Conservation (phyloP, 1,140 invertebrate species). For the Trialeurodes vaporariorum region DNA sequence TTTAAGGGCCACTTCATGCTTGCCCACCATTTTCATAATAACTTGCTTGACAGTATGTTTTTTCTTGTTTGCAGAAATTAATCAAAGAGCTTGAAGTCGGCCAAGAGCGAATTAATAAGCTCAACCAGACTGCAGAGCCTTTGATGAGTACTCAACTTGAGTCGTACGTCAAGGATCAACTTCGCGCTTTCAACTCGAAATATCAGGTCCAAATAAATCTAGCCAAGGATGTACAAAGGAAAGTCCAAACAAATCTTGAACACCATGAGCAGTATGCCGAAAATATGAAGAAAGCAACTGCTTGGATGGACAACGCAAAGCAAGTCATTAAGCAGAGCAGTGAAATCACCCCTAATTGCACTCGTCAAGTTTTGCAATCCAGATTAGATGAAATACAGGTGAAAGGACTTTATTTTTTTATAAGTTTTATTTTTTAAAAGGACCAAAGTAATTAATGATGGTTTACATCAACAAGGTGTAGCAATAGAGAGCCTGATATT, state of each 20-base stretch:
- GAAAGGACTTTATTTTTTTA: slow-evolving; percentile 10
- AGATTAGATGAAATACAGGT: slow-evolving; percentile 55
- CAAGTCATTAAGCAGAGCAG: slow-evolving; percentile 69
- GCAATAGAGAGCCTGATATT: too few relatives aligned
- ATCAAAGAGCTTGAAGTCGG: slow-evolving; percentile 61
- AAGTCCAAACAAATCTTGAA: slow-evolving; percentile 78
- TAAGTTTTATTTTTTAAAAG: slow-evolving; percentile 8
- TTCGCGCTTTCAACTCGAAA: slow-evolving; percentile 77
- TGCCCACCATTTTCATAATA: too few relatives aligned
- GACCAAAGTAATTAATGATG: too few relatives aligned
- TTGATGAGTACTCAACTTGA: slow-evolving; percentile 75
- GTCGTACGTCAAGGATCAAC: slow-evolving; percentile 80
- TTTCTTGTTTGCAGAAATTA: slow-evolving; percentile 48
- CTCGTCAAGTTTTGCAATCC: slow-evolving; percentile 69
- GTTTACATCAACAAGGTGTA: too few relatives aligned
- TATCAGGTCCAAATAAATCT: slow-evolving; percentile 75
- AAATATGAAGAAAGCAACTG: slow-evolving; percentile 62
- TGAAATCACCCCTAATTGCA: slow-evolving; percentile 58
- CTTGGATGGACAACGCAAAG: slow-evolving; percentile 81
- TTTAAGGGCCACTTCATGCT: too few relatives aligned
- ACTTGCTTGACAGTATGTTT: too few relatives aligned
- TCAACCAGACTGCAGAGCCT: slow-evolving; percentile 62
- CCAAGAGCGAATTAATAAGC: slow-evolving; percentile 70
- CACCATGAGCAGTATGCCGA: slow-evolving; percentile 76
- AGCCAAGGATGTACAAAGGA: slow-evolving; percentile 84